Base-by-base conservation (phyloP, 1,140 invertebrate species). In the Piezodorus guildinii region DNA sequence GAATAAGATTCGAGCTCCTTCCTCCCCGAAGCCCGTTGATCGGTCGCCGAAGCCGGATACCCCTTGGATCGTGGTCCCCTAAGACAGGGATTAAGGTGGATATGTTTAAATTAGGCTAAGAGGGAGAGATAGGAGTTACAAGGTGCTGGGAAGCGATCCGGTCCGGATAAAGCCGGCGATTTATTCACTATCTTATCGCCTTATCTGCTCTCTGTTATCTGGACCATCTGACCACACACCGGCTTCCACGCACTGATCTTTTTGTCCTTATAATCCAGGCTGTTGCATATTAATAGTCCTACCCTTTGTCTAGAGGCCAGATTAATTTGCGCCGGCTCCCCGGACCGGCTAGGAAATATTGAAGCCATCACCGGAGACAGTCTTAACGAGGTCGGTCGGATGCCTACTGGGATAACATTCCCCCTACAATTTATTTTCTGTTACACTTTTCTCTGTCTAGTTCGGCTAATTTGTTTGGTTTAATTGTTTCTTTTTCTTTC, bases 261-360 rank as follows among this genome's bases (percentile, higher is more conserved):
- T 39, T 39, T 49, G 21, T 21, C 46, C 21, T 49, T 17, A 49
- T 49, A 49, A 49, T 49, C 46, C 46, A 10, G 34, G 21, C 46
- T 49, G n/a, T 49, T 49, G 46, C 46, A 49, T 49, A 49, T 49
- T 49, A 49, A 49, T 49, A 49, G 46, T 49, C 46, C 21, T 49
- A 49, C 10, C 16, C 46, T 49, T 49, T 49, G 46, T 49, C 46
- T 49, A 49, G 46, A 49, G 46, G n/a, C 9, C 9, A n/a, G 46
- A 49, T 49, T 49, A 49, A 49, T 49, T 49, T 21, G 46, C 46
- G 46, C n/a, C 46, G n/a, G 1, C 6, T 19, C 46, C 6, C n/a
- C 1, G 45, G 21, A 9, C 46, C 5, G 5, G 6, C 10, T 17
- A 49, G 46, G 46, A 49, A 49, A 49, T 19, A 49, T 49, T 49